phyloP scores from a whole-genome alignment of 1,140 invertebrate species.

The Drosophila setifemur region DNA sequence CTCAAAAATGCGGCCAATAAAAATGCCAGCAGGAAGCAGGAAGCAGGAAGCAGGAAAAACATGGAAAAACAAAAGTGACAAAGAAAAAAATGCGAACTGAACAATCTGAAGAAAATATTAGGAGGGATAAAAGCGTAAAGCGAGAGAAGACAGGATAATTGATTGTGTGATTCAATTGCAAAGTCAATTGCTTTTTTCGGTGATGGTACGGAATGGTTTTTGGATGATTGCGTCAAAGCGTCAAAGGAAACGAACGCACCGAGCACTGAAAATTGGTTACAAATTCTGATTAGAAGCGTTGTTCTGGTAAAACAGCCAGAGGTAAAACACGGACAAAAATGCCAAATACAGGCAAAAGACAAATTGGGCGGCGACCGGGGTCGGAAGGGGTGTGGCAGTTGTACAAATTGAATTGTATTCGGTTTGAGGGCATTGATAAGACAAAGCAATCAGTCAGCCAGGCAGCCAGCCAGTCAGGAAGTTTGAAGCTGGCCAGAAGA shows the following conservation, averaged over 20 bases:
- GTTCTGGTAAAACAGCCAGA: slow-evolving; percentile 56
- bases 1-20: slow-evolving; percentile 69
- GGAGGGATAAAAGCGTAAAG: slow-evolving; percentile 7
- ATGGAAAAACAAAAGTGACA: slow-evolving; percentile 10
- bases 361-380: slow-evolving; percentile 27
- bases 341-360: slow-evolving; percentile 7
- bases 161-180: slow-evolving; percentile 79
- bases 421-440: slow-evolving; percentile 58
- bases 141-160: slow-evolving; percentile 70
- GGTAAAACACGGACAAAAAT: slow-evolving; percentile 39
- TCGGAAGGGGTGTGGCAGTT: slow-evolving; percentile 57
- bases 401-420: slow-evolving; percentile 77
- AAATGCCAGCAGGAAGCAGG: slow-evolving; percentile 49
- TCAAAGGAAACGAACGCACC: slow-evolving; percentile 74
- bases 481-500: slow-evolving; percentile 46
- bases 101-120: slow-evolving; percentile 13
- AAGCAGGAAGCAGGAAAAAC: slow-evolving; percentile 13
- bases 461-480: slow-evolving; percentile 37
- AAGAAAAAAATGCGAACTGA: slow-evolving; percentile 8
- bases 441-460: slow-evolving; percentile 77
- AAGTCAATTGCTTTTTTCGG: slow-evolving; percentile 67
- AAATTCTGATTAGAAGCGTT: slow-evolving; percentile 77
- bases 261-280: slow-evolving; percentile 73
- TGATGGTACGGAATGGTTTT: slow-evolving; percentile 28
- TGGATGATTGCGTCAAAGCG: slow-evolving; percentile 69